Conservation (phyloP, 2,797 vertebrate species). For the Gallirallus australis region DNA sequence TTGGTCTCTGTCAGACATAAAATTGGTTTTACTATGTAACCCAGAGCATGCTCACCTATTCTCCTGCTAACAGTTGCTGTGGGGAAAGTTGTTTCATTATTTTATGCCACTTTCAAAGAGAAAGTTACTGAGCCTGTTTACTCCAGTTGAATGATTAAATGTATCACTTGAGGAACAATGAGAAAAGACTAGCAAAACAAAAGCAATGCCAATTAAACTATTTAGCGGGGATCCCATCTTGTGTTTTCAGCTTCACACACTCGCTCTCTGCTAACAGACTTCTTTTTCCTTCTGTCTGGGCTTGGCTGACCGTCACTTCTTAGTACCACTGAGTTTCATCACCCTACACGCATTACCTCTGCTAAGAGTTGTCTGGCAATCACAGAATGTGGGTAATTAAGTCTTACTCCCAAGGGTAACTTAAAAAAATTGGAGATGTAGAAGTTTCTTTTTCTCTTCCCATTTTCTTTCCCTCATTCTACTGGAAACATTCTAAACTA, state of each 20-base stretch:
- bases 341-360: background rate
- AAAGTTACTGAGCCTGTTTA: background rate
- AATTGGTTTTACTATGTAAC: background rate
- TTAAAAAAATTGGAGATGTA: background rate
- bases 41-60: background rate
- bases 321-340: background rate
- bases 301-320: background rate
- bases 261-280: background rate
- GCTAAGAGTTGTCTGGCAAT: background rate
- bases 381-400: background rate
- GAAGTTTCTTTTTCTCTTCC: background rate
- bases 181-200: background rate
- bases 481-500: conserved; percentile 28
- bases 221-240: background rate
- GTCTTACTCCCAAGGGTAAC: background rate
- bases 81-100: background rate
- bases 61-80: background rate
- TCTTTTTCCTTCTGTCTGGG: background rate
- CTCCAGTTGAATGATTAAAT: background rate
- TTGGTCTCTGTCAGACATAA: background rate
- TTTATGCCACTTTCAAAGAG: background rate
- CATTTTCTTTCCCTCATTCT: background rate
- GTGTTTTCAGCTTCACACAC: background rate
- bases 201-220: background rate
- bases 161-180: background rate